Evolutionary conservation across 2,888 invertebrate species (phyloP), one percentile per base, ranked within the genome.

Genomic region (Operophtera brumata): DNA sequence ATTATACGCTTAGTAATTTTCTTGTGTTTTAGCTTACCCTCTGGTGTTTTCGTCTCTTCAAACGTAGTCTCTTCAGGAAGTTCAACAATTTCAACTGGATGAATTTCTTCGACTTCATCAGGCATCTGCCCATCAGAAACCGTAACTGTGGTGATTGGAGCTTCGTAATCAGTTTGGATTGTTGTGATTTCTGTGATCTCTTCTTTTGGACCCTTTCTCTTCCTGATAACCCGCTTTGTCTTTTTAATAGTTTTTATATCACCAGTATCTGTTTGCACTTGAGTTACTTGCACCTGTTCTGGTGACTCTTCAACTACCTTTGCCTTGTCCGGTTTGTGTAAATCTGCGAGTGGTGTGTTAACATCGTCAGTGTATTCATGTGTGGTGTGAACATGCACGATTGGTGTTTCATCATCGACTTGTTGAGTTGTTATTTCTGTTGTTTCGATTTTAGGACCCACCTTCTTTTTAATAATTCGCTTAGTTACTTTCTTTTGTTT

Each of bases 161-260:
- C 66, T 44, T 84, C 78, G 13, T 78, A 81, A 2, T 86, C 82
- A 47, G 82, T 78, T 56, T 87, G 77, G 11, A 85, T 71, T 5
- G 90, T 91, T 2, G 83, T 76, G n/a, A 85, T 85, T 67, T 86
- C 86, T 1, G 91, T 89, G 7, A 86, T 73, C 63, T 90, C 88
- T 36, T 53, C 32, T 5, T 49, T 43, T 4, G 55, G 49, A 2
- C 49, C 52, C 10, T 39, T 47, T 12, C 28, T 42, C 10, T 52
- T 58, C 8, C 49, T 51, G 8, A 58, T 48, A 1, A 46, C 35
- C 0, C 51, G 54, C 5, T 58, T 58, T 0, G 42, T 41, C 0
- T 39, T 55, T 35, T 49, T 59, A 1, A 49, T 26, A 0, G 62
- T 55, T 5, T 59, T 36, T 2, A 54, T 13, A 1, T 83, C 82